These are phyloP conservation scores for Apodemia mormo DNA, from an alignment of 2,888 invertebrate genomes.

Conservation along the genomic window DNA sequence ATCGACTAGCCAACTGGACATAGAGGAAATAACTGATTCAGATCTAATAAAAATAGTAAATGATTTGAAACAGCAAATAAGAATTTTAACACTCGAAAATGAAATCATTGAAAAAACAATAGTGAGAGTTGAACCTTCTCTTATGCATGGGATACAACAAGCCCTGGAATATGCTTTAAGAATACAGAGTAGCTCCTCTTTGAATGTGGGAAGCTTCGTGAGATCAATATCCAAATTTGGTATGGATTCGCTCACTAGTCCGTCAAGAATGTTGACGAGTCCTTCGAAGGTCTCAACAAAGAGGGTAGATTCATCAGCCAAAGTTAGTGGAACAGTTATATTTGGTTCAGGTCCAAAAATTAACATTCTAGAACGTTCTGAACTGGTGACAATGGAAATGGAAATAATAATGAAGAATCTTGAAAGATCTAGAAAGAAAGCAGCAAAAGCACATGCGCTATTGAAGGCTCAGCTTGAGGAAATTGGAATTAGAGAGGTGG, in stretches of 20 bases:
- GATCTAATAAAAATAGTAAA: slow-evolving; percentile 61
- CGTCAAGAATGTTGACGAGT: slow-evolving; percentile 50
- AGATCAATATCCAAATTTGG: slow-evolving; percentile 55
- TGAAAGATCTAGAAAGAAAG: slow-evolving; percentile 51
- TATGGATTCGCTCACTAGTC: slow-evolving; percentile 50
- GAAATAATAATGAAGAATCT: slow-evolving; percentile 62
- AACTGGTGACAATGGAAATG: slow-evolving; percentile 74
- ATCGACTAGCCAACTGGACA: slow-evolving; percentile 52
- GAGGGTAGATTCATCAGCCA: slow-evolving; percentile 61
- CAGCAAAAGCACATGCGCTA: slow-evolving; percentile 60
- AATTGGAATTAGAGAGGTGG: slow-evolving; percentile 70
- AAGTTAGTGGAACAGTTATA: slow-evolving; percentile 55
- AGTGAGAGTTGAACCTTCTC: slow-evolving; percentile 64
- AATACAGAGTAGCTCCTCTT: slow-evolving; percentile 51
- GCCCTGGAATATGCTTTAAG: slow-evolving; percentile 63
- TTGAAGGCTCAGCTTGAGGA: slow-evolving; percentile 81
- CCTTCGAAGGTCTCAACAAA: slow-evolving; percentile 54
- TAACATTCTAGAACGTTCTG: slow-evolving; percentile 75
- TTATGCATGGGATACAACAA: slow-evolving; percentile 71
- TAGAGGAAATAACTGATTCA: slow-evolving; percentile 57
- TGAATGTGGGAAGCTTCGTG: slow-evolving; percentile 52
- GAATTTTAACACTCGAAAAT: slow-evolving; percentile 69
- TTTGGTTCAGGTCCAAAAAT: slow-evolving; percentile 66
- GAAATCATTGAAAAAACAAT: slow-evolving; percentile 76
- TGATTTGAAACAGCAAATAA: slow-evolving; percentile 55